Evolutionary conservation across 2,797 vertebrate genomes (phyloP).

Genomic region (Tokudaia muenninki): DNA sequence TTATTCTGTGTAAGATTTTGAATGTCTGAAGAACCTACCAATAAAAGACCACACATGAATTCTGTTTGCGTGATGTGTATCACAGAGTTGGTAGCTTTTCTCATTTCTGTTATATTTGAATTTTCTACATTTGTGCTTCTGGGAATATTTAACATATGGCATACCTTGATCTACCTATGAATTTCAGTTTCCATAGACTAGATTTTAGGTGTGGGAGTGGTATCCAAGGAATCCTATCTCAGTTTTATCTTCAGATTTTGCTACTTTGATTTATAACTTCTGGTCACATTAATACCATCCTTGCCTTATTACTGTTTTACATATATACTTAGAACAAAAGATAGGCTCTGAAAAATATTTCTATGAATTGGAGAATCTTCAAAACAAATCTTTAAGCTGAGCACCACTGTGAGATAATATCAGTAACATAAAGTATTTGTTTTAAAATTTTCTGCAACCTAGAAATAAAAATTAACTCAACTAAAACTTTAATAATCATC

Average conservation of each 20-base stretch:
- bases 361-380: conserved; percentile 4
- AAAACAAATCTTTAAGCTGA: conserved; percentile 38
- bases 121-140: neutral
- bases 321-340: conserved; percentile 33
- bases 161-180: neutral
- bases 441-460: conserved; percentile 10
- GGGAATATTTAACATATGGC: neutral
- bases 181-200: neutral
- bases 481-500: neutral
- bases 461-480: conserved; percentile 6
- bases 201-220: neutral
- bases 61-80: neutral
- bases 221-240: neutral
- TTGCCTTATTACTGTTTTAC: neutral
- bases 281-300: neutral
- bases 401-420: neutral
- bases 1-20: neutral
- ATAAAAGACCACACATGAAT: neutral
- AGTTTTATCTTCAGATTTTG: conserved; percentile 1
- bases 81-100: neutral
- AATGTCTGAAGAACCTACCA: neutral
- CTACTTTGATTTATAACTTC: neutral
- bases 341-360: conserved; percentile 31
- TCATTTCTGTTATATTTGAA: neutral
- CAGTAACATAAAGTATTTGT: neutral